A percentile compares a stretch with the other conserved stretches of the same genome.
Evolutionary conservation across 2,113 vertebrate species (phyloP).

Genomic region (Scytalopus superciliaris): DNA sequence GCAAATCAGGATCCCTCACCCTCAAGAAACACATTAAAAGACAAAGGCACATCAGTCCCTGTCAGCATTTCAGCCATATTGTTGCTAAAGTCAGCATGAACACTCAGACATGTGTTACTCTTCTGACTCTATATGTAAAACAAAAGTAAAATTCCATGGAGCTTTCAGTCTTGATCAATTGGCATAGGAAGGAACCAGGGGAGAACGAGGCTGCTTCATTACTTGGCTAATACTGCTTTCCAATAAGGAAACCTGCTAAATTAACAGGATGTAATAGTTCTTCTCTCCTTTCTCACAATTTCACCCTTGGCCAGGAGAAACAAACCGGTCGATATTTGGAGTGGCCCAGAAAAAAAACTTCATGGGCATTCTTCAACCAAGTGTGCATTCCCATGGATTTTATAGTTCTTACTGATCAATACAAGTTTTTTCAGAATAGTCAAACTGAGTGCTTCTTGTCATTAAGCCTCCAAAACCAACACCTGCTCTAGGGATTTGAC

Average conservation of each 20-base stretch:
- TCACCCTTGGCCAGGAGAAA: background rate
- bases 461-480: background rate
- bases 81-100: background rate
- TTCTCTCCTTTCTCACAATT: background rate
- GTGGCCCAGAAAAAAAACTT: background rate
- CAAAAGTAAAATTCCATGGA: no score
- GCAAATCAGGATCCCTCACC: background rate
- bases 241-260: background rate
- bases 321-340: fast-evolving
- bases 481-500: background rate
- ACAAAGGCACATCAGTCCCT: background rate
- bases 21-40: background rate
- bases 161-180: background rate
- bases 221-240: background rate
- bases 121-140: background rate
- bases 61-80: background rate
- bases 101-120: background rate
- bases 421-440: background rate
- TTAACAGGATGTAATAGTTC: background rate
- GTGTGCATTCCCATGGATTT: background rate
- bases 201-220: background rate
- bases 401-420: background rate
- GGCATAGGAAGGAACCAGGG: background rate
- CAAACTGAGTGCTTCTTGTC: background rate
- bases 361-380: no score